Base-by-base conservation (phyloP, 1,140 invertebrate genomes). In the Maconellicoccus hirsutus region DNA sequence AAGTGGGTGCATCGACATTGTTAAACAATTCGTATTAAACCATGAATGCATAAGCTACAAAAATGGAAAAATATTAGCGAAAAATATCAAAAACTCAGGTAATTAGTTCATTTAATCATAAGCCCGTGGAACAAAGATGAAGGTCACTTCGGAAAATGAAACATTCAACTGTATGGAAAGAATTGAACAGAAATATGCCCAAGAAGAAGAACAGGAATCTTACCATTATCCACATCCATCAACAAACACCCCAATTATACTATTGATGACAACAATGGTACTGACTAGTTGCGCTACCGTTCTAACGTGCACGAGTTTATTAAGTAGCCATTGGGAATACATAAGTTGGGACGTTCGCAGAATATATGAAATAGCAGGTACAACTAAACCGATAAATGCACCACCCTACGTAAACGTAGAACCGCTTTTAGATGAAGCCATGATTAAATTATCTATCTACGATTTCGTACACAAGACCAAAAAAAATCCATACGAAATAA, bases 271-370 rank as follows among this genome's bases (percentile, higher is more conserved):
- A 3, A 66, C 61, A 16, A 25, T 66, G 21, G 3, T 66, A 8
- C 22, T 66, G 16, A 66, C 61, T 4, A 66, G 21, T 14, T 66
- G 21, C 21, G 61, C 61, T 8, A 66, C 61, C 25, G 22, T 23
- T 23, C 19, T 66, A 8, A 66, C 21, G 8, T 66, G 61, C 25
- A 4, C 10, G 10, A 66, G 61, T 16, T 26, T 66, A 25, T 23
- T 66, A 22, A 66, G 14, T 1, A 23, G 19, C 25, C 19, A 66
- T 22, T 66, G 61, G 61, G 61, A 66, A 66, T 66, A 66, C 61
- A 26, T 66, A 2, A 66, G 22, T 25, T 66, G 61, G 61, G 16
- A 66, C 16, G 10, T 26, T 23, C 61, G 16, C 21, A 26, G 25
- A 26, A 19, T 66, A 4, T 2, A 23, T 6, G 6, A 26, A 23